These are phyloP conservation scores for Melanotaenia maccullochi DNA, from an alignment of 2,797 vertebrate genomes.

Conservation along the genomic window DNA sequence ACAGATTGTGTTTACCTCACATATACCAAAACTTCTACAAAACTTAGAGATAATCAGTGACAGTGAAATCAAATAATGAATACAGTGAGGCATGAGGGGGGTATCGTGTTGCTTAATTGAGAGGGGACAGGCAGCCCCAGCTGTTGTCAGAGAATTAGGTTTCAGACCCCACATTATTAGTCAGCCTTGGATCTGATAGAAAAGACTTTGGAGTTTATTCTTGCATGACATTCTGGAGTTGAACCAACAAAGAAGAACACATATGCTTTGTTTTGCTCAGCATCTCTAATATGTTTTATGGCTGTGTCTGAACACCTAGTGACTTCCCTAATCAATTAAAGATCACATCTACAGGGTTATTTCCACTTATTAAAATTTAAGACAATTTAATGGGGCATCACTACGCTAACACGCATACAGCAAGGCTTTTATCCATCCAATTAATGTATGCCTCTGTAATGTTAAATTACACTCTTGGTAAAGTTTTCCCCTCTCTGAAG, in stretches of 20 bases:
- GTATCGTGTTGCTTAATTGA: slow-evolving; percentile 59
- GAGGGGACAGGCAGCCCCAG: slow-evolving; percentile 65
- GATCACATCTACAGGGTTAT: slow-evolving; percentile 61
- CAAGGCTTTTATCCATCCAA: slow-evolving; percentile 52
- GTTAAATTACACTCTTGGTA: slow-evolving; percentile 40
- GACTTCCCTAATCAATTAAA: slow-evolving; percentile 74
- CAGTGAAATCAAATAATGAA: slow-evolving; percentile 46
- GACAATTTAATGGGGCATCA: slow-evolving; percentile 62
- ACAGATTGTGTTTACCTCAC: slow-evolving; percentile 43
- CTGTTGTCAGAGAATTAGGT: slow-evolving; percentile 69
- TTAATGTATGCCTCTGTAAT: slow-evolving; percentile 55
- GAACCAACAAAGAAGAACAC: slow-evolving; percentile 49
- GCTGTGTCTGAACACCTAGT: slow-evolving; percentile 59
- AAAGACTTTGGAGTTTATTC: slow-evolving; percentile 64
- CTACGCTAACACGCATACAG: slow-evolving; percentile 52
- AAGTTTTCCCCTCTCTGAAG: slow-evolving; percentile 36
- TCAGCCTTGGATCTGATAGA: slow-evolving; percentile 62
- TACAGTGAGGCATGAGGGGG: slow-evolving; percentile 8
- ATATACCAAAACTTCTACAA: slow-evolving; percentile 15
- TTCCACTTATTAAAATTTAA: slow-evolving; percentile 70
- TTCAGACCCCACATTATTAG: slow-evolving; percentile 68
- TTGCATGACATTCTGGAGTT: slow-evolving; percentile 61
- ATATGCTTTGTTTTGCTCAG: slow-evolving; percentile 55
- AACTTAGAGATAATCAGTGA: slow-evolving; percentile 33
- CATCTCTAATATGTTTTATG: slow-evolving; percentile 57